Base-by-base conservation (phyloP, 2,113 vertebrate genomes). In the Muntiacus muntjak region DNA sequence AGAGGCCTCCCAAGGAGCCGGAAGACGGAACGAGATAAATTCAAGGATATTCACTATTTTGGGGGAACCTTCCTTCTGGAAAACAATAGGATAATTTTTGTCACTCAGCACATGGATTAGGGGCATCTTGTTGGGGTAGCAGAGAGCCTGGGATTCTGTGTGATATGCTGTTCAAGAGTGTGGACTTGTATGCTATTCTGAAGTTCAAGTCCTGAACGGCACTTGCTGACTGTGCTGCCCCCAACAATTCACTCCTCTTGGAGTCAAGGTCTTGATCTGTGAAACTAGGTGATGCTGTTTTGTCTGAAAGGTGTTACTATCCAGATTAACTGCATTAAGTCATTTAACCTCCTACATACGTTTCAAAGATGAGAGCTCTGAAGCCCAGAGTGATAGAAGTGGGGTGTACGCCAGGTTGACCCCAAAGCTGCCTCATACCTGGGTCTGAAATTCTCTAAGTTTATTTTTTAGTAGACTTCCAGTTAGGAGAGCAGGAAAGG, bases 1-100 rank as follows among this genome's bases (percentile, higher is more conserved):
- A 97, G 76, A 74, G 81, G 58, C 50, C 54, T 97, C 93, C 96
- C 93, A 4, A 13, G 94, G 78, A 92, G 96, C 89, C 26, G 0
- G 50, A 0, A 36, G 52, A 79, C 4, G 0, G 6, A 97, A 95
- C 1, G 2, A 54, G 15, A 47, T 76, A 21, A 95, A 97, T 92
- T 67, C 89, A 90, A 84, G 74, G 10, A 60, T 88, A n/a, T 81
- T 6, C 17, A 47, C 76, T 97, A 25, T 76, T 93, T 93, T 58
- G 81, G 36, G 47, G 89, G 71, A 71, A 3, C 11, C 25, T 67
- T 89, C 36, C 30, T 83, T 94, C 47, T 76, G 95, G 13, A 26
- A 91, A 95, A 96, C 26, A 91, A 60, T 33, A 30, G 60, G 91
- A 62, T 43, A 3, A 40, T 50, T 78, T 89, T 81, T 43, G 36